Conservation (phyloP, 2,888 invertebrate species). For the Bruchidius siliquastri region DNA sequence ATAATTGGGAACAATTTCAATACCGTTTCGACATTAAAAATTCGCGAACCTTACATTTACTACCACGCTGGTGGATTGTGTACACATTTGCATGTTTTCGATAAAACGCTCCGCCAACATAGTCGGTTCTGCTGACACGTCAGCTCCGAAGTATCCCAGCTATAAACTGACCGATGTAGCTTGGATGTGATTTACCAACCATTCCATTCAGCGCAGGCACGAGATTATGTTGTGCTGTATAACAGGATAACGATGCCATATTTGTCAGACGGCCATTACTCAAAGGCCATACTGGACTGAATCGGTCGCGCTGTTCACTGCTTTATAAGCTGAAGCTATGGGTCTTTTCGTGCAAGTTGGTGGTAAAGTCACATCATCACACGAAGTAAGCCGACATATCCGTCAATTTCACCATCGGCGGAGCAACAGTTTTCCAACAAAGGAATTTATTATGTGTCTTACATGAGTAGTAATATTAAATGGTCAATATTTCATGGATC, state of each 20-base stretch:
- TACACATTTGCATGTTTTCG: neutral
- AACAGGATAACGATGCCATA: neutral
- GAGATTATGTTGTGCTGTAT: neutral
- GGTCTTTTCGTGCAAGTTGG: no score
- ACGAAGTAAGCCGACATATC: no score
- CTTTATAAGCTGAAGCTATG: neutral
- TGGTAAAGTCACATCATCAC: no score
- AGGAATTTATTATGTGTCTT: no score
- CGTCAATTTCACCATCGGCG: no score
- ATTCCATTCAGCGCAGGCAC: neutral
- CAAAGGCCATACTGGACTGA: neutral
- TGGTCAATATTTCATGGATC: no score
- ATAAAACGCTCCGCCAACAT: neutral
- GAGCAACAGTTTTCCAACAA: no score
- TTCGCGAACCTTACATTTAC: no score
- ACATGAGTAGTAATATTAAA: no score
- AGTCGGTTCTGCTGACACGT: neutral
- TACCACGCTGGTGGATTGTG: neutral
- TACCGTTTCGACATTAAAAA: no score
- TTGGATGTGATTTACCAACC: neutral
- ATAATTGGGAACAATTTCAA: no score
- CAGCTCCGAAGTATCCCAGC: neutral
- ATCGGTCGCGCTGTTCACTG: neutral
- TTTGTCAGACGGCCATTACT: neutral
- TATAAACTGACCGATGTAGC: neutral